A percentile compares a stretch with the other conserved stretches of the same genome.
These are phyloP conservation scores for Spatulosminthurus flaviceps DNA, from an alignment of 2,888 invertebrate species.

Conservation along the genomic window DNA sequence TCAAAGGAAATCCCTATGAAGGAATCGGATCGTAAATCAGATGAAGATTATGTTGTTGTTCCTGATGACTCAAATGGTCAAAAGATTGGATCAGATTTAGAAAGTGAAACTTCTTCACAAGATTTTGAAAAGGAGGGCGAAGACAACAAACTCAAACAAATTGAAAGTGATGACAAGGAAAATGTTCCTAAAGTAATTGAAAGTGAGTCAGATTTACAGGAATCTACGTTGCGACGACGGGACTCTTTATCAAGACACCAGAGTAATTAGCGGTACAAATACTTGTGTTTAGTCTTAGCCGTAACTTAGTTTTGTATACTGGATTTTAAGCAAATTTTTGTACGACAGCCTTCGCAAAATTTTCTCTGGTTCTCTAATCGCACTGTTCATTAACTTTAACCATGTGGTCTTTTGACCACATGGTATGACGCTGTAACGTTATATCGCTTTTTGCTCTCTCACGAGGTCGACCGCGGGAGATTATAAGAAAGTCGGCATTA, in stretches of 20 bases:
- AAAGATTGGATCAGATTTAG: not conserved
- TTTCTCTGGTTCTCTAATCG: not conserved
- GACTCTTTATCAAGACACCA: slow-evolving; percentile 11
- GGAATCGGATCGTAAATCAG: slow-evolving; percentile 44
- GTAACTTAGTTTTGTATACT: not conserved
- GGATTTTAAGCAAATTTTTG: not conserved
- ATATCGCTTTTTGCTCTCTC: too few species aligned
- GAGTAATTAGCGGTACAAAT: not conserved
- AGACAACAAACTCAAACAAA: slow-evolving; percentile 42
- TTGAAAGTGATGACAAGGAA: slow-evolving; percentile 51
- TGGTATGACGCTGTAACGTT: too few species aligned
- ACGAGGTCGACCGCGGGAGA: too few species aligned
- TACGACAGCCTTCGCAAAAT: not conserved
- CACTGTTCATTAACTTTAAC: too few species aligned
- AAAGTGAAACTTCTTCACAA: slow-evolving; percentile 11
- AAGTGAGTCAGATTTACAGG: not conserved
- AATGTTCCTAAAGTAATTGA: slow-evolving; percentile 40
- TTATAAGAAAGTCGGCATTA: too few species aligned
- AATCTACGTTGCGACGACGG: slow-evolving; percentile 15
- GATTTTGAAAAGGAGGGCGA: slow-evolving; percentile 37
- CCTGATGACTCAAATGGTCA: slow-evolving; percentile 4
- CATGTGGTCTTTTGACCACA: too few species aligned
- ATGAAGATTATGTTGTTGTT: slow-evolving; percentile 57
- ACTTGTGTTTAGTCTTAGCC: not conserved
- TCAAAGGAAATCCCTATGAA: slow-evolving; percentile 17